Evolutionary conservation across 1,140 invertebrate species (phyloP).

Genomic region (Akabosia matsudoensis): DNA sequence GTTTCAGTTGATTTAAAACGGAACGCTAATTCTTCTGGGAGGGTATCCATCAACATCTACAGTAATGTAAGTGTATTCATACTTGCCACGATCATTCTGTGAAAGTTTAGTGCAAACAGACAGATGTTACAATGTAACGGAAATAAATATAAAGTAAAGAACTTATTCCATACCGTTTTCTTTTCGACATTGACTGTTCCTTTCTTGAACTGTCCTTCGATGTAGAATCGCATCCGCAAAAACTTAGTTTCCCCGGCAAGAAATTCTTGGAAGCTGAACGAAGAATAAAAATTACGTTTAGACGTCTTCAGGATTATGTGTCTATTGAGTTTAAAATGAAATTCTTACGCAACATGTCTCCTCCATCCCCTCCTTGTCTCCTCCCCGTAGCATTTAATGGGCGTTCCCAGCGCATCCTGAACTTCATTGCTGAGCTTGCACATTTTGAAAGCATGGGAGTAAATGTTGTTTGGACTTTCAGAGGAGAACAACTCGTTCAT

Average conservation of each 20-base stretch:
- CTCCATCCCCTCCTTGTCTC: conserved; percentile 72
- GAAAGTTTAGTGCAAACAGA: too few relatives aligned
- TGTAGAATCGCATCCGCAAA: conserved; percentile 84
- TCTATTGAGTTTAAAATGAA: background rate
- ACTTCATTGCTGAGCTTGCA: conserved; percentile 68
- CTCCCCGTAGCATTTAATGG: conserved; percentile 85
- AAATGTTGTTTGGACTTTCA: conserved; percentile 79
- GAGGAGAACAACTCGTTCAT: conserved; percentile 81
- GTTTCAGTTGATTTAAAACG: conserved; percentile 49
- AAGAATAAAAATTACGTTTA: background rate
- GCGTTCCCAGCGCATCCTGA: conserved; percentile 71
- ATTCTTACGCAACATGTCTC: conserved; percentile 59
- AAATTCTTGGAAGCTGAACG: conserved; percentile 68
- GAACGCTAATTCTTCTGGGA: conserved; percentile 60
- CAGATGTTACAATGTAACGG: too few relatives aligned
- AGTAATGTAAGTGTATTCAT: conserved; percentile 76
- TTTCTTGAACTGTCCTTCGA: conserved; percentile 72
- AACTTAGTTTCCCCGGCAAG: conserved; percentile 70
- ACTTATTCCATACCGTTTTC: conserved; percentile 65
- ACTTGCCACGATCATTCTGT: conserved; percentile 70
- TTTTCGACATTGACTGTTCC: conserved; percentile 83
- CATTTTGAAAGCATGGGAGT: conserved; percentile 69
- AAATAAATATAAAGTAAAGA: too few relatives aligned
- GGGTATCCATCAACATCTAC: conserved; percentile 76
- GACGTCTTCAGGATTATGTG: background rate